These are phyloP conservation scores for Tyrannus savana DNA, from an alignment of 2,113 vertebrate genomes.

Conservation along the genomic window DNA sequence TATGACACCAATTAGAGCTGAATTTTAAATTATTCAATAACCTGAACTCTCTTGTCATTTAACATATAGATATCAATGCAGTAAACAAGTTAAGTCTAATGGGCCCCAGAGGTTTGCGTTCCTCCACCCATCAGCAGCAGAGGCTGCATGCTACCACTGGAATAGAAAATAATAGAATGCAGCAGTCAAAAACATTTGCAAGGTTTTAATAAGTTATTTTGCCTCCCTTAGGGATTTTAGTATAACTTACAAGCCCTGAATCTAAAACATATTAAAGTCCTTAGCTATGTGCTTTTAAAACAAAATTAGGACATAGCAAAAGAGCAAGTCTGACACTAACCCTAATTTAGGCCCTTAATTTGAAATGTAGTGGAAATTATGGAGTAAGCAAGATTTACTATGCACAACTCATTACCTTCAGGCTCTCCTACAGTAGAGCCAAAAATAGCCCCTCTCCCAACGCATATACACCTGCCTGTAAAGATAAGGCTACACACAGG, in stretches of 20 bases:
- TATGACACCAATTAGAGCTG: slow-evolving; percentile 85
- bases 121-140: slow-evolving; percentile 61
- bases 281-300: slow-evolving; percentile 73
- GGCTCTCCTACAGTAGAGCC: not conserved
- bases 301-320: slow-evolving; percentile 60
- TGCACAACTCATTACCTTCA: slow-evolving; percentile 51
- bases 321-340: slow-evolving; percentile 49
- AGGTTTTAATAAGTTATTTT: slow-evolving; percentile 78
- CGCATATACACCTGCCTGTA: slow-evolving; percentile 25
- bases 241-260: slow-evolving; percentile 72
- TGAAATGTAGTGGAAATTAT: slow-evolving; percentile 50
- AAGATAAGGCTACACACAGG: slow-evolving; percentile 11
- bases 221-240: slow-evolving; percentile 69
- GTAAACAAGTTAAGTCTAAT: slow-evolving; percentile 88
- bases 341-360: slow-evolving; percentile 60
- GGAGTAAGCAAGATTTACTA: slow-evolving; percentile 50
- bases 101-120: slow-evolving; percentile 77
- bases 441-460: slow-evolving; percentile 39
- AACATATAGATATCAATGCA: slow-evolving; percentile 86
- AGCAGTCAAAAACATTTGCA: slow-evolving; percentile 73
- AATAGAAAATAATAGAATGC: slow-evolving; percentile 74
- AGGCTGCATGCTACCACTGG: slow-evolving; percentile 60
- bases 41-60: slow-evolving; percentile 85
- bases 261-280: slow-evolving; percentile 77
- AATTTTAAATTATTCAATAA: slow-evolving; percentile 89